Evolutionary conservation across 2,888 invertebrate species (phyloP), one percentile per base, ranked within the genome.

Genomic region (Phytoseiulus persimilis): DNA sequence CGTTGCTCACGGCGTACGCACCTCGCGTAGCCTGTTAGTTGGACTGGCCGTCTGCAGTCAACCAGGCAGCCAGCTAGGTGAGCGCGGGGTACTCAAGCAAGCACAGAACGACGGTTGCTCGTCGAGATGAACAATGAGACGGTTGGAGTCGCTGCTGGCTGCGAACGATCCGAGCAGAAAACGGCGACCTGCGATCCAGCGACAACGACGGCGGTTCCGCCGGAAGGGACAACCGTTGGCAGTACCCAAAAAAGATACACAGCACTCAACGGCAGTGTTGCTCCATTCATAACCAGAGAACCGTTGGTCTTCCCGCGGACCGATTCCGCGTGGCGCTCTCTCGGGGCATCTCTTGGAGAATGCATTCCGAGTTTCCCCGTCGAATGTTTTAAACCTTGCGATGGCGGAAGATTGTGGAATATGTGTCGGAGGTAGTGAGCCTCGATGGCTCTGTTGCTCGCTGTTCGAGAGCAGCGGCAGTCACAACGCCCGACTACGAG

Each of bases 121-220:
- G 65, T 65, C 65, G 65, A 65, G 65, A 65, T 65, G 65, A 65
- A 65, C 65, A 65, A 65, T 65, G 65, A 65, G 65, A 65, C 65
- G 65, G 65, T 65, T 65, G 65, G 65, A 65, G 65, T 65, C 65
- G 65, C 65, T 18, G 65, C 65, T 65, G 65, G 46, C 28, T 65
- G 65, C 28, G 46, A 46, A 46, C 46, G 65, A 65, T 65, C 65
- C 14, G 65, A 65, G 65, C 18, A 65, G 65, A 65, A 65, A 65
- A 65, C 65, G 65, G 65, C 65, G 65, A 65, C 65, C 65, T 65
- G 18, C 65, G 65, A 65, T 65, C 65, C 9, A 28, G 65, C 65
- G 18, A 65, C 65, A 28, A 65, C 65, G 65, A 65, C 65, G 28
- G 18, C 65, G 18, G 65, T 65, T 65, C 65, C 65, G 65, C 65